Conservation (phyloP, 2,888 invertebrate species). For the Hypselothyrea guttata region DNA sequence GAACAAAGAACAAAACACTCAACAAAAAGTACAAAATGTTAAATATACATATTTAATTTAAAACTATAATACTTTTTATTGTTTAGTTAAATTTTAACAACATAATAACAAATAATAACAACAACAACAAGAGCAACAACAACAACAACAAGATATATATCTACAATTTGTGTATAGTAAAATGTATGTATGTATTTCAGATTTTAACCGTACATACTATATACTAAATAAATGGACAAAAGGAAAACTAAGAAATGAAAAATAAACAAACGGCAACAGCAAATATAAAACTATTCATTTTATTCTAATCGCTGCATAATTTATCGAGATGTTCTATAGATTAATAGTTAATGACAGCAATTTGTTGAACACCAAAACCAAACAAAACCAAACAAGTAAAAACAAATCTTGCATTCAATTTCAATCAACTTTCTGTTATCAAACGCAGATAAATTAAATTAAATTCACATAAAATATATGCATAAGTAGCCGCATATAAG, state of each 20-base stretch:
- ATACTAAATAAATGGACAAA: no score
- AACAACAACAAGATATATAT: conserved; percentile 4
- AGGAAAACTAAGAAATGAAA: conserved; percentile 22
- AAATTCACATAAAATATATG: conserved; percentile 53
- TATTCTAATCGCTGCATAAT: conserved; percentile 47
- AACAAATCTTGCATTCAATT: conserved; percentile 8
- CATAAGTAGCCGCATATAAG: conserved; percentile 64
- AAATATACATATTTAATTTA: conserved; percentile 75
- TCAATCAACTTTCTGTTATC: conserved; percentile 41
- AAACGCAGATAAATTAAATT: conserved; percentile 43
- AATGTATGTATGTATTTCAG: conserved; percentile 41
- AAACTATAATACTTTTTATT: conserved; percentile 69
- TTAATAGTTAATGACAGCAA: conserved; percentile 49
- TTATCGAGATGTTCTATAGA: conserved; percentile 34
- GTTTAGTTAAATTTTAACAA: conserved; percentile 64
- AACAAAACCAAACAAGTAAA: no score
- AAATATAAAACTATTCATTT: conserved; percentile 30
- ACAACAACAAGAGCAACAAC: conserved; percentile 53
- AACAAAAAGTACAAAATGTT: conserved; percentile 78
- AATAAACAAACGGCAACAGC: conserved; percentile 22
- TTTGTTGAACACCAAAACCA: conserved; percentile 42
- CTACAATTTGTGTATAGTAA: conserved; percentile 18
- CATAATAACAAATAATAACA: no score
- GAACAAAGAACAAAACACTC: conserved; percentile 67
- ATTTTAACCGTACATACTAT: conserved; percentile 49